A percentile compares a stretch with the other conserved stretches of the same genome.
Evolutionary conservation across 2,888 invertebrate species (phyloP).

Genomic region (Conomelus anceps): DNA sequence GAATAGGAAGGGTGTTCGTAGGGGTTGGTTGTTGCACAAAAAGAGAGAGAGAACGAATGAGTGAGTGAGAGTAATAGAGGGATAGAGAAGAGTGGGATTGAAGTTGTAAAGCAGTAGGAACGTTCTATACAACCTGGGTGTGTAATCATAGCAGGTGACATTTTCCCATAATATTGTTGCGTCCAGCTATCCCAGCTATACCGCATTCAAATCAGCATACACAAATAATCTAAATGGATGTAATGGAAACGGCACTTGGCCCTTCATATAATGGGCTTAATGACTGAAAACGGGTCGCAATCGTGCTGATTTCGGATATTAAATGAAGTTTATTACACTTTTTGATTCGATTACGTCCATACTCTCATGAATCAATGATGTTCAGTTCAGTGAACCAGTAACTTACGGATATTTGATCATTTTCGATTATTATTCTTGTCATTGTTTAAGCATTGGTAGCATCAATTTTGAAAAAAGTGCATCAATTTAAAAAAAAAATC

Average conservation of each 20-base stretch:
- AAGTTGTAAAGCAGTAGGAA: too few relatives aligned
- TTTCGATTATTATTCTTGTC: too few relatives aligned
- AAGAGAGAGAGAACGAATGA: background rate
- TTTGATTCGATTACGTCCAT: background rate
- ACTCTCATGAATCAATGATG: background rate
- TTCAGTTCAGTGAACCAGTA: too few relatives aligned
- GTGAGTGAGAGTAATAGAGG: background rate
- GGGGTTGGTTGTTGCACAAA: background rate
- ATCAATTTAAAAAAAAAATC: too few relatives aligned
- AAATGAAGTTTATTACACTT: background rate
- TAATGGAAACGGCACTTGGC: background rate
- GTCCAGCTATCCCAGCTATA: background rate
- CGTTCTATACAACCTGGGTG: background rate
- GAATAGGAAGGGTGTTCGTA: background rate
- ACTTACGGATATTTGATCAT: background rate
- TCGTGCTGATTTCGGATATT: background rate
- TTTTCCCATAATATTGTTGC: background rate
- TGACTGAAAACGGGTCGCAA: background rate
- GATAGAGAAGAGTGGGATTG: too few relatives aligned
- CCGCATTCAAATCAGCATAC: background rate
- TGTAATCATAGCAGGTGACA: background rate
- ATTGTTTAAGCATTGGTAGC: too few relatives aligned
- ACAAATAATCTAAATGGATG: background rate
- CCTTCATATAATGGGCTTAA: background rate
- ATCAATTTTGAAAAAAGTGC: too few relatives aligned